phyloP scores from a whole-genome alignment of 2,113 vertebrate genomes.

The Mirza zaza region DNA sequence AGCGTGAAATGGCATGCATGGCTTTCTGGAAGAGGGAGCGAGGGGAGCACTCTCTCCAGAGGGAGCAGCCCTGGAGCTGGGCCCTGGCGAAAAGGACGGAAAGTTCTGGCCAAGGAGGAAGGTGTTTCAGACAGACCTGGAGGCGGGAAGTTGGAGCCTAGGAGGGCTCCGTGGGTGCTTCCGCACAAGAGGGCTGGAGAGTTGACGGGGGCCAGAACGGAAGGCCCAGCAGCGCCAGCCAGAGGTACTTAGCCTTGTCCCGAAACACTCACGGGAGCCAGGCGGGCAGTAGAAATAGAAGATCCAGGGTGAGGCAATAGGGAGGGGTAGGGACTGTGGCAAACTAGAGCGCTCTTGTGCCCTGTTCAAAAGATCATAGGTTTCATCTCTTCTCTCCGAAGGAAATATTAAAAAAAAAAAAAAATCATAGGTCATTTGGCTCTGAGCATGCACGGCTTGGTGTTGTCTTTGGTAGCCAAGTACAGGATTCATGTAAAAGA shows the following conservation, averaged over 20 bases:
- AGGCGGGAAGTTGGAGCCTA: not conserved
- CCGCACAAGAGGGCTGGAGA: too few species aligned
- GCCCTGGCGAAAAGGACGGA: not conserved
- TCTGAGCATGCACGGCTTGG: not conserved
- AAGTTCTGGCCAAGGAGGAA: not conserved
- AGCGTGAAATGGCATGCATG: not conserved
- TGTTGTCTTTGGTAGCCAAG: not conserved
- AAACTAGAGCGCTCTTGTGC: not conserved
- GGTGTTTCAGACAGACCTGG: not conserved
- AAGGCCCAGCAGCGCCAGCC: not conserved
- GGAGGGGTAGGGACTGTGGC: not conserved
- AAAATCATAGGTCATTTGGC: not conserved
- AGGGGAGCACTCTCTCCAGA: not conserved
- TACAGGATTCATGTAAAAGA: not conserved
- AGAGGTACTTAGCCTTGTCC: not conserved
- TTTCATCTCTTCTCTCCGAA: not conserved
- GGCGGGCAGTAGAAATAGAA: not conserved
- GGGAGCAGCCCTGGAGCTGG: not conserved
- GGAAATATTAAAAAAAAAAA: too few species aligned
- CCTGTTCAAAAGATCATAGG: not conserved
- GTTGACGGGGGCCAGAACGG: not conserved
- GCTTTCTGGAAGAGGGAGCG: not conserved
- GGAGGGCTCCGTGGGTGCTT: not conserved
- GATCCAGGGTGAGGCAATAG: not conserved
- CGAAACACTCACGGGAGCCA: not conserved